Conservation (phyloP, 1,140 invertebrate genomes). For the Bombus ignitus region DNA sequence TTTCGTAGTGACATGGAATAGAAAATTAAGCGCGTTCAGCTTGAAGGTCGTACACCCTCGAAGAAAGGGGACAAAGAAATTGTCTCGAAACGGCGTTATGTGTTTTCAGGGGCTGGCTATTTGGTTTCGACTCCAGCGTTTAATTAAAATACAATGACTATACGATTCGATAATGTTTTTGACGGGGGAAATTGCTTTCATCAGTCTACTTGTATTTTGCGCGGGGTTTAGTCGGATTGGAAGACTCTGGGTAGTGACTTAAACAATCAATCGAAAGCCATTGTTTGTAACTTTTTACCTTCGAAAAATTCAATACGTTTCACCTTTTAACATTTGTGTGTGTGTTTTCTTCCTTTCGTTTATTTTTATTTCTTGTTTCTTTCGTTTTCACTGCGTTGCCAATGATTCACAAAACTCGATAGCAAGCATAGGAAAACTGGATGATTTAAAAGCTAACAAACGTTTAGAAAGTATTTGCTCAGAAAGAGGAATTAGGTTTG, state of each 20-base stretch:
- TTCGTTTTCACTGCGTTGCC: not conserved
- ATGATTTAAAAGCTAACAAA: not conserved
- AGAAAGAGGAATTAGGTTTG: not conserved
- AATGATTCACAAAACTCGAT: not conserved
- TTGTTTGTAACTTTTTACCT: no score
- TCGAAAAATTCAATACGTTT: not conserved
- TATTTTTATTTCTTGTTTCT: not conserved
- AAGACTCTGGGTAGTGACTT: not conserved
- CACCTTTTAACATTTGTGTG: not conserved
- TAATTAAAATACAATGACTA: constrained; percentile 77
- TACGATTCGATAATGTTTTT: not conserved
- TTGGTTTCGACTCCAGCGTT: not conserved
- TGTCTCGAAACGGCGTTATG: no score
- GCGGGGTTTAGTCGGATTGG: constrained; percentile 67
- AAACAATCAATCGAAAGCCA: not conserved
- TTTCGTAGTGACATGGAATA: not conserved
- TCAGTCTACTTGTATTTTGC: constrained; percentile 71
- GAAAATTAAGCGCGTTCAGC: not conserved
- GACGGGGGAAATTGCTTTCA: constrained; percentile 48
- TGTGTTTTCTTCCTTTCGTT: not conserved
- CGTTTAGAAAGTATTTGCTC: not conserved
- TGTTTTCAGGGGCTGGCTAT: not conserved
- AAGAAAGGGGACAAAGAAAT: not conserved
- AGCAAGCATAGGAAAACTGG: not conserved
- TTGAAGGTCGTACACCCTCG: not conserved